Percentiles rank a stretch among this genome's conserved stretches.
These are phyloP conservation scores for Rosalia funebris DNA, from an alignment of 2,888 invertebrate genomes.

Conservation along the genomic window DNA sequence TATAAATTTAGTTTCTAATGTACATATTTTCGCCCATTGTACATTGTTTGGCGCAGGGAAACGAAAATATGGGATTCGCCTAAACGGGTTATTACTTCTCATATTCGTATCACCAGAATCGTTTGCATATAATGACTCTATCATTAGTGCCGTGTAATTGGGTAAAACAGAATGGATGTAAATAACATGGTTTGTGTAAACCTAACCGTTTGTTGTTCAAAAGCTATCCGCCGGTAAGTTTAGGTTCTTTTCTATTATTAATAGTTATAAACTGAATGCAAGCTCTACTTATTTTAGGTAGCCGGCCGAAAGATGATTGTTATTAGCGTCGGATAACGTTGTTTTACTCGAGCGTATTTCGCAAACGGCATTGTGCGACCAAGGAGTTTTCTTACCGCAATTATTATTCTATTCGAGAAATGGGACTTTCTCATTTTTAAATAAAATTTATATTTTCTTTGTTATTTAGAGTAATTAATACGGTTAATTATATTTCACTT, in stretches of 20 bases:
- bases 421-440: slow-evolving; percentile 21
- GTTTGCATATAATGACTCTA: slow-evolving; percentile 18
- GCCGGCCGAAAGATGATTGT: slow-evolving; percentile 19
- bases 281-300: slow-evolving; percentile 28
- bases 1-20: slow-evolving; percentile 17
- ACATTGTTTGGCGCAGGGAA: too few relatives aligned
- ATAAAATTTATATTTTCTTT: slow-evolving; percentile 18
- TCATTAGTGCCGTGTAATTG: slow-evolving; percentile 34
- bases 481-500: slow-evolving; percentile 18
- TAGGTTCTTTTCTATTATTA: slow-evolving; percentile 15
- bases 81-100: slow-evolving; percentile 12
- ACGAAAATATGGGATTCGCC: too few relatives aligned
- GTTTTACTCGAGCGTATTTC: slow-evolving; percentile 18
- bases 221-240: too few relatives aligned
- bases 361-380: slow-evolving; percentile 9
- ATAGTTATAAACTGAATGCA: slow-evolving; percentile 3
- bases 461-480: slow-evolving; percentile 17
- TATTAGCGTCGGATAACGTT: slow-evolving; percentile 33
- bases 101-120: slow-evolving; percentile 6
- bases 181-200: slow-evolving; percentile 27
- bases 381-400: slow-evolving; percentile 6
- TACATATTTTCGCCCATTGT: slow-evolving; percentile 17
- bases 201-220: background rate
- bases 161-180: slow-evolving; percentile 43
- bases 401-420: slow-evolving; percentile 7